Conservation (phyloP, 1,140 invertebrate species). For the Anastrepha obliqua region DNA sequence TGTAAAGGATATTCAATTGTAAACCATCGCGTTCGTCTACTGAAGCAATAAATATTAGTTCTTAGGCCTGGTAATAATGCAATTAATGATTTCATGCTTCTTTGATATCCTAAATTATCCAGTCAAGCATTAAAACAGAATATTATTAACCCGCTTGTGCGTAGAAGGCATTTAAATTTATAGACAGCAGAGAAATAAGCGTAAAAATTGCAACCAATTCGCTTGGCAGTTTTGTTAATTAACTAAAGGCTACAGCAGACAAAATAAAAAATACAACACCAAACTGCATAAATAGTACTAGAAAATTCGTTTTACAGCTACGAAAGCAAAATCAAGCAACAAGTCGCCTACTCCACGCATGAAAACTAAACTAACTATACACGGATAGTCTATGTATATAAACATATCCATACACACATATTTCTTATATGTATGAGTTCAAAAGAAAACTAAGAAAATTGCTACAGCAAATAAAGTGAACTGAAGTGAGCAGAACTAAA, state of each 20-base stretch:
- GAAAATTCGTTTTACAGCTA: too few species aligned
- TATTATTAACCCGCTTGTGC: neutral
- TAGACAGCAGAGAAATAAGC: neutral
- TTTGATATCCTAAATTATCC: neutral
- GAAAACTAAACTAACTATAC: neutral
- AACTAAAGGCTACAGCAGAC: too few species aligned
- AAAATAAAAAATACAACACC: too few species aligned
- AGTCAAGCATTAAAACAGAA: neutral
- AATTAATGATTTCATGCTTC: too few species aligned
- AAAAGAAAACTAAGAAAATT: neutral
- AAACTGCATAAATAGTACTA: too few species aligned
- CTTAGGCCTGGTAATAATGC: too few species aligned
- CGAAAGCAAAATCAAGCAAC: too few species aligned
- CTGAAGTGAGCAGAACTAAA: neutral
- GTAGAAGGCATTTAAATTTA: neutral
- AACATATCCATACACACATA: neutral
- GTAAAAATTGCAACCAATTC: too few species aligned
- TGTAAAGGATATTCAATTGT: too few species aligned
- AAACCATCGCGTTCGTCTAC: too few species aligned
- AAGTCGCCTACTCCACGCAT: constrained; percentile 8
- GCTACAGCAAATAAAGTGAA: neutral
- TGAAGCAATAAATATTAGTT: too few species aligned
- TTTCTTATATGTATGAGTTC: neutral
- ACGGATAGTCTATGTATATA: neutral
- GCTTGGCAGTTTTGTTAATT: too few species aligned